phyloP scores from a whole-genome alignment of 2,888 invertebrate species.

The Coenonympha glycerion region DNA sequence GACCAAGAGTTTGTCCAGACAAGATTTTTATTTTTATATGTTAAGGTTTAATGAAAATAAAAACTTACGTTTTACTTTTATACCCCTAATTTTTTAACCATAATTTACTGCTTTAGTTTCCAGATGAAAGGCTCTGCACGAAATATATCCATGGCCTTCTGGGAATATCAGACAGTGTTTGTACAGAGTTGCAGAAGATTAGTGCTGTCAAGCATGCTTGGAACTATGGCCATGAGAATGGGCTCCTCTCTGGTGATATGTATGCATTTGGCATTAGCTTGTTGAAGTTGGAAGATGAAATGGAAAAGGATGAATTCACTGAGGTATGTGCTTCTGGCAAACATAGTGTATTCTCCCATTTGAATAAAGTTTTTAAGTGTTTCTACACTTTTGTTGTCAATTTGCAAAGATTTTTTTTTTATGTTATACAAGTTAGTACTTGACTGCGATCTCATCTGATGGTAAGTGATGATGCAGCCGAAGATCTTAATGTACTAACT shows the following conservation, averaged over 20 bases:
- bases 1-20: too few species aligned
- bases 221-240: slow-evolving; percentile 56
- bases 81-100: too few species aligned
- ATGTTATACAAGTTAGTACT: too few species aligned
- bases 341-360: background rate
- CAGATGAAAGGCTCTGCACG: slow-evolving; percentile 56
- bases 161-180: slow-evolving; percentile 42
- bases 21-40: too few species aligned
- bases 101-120: slow-evolving; percentile 46
- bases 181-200: slow-evolving; percentile 50
- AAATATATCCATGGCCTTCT: slow-evolving; percentile 60
- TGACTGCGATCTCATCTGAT: too few species aligned
- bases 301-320: slow-evolving; percentile 43
- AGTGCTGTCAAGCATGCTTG: slow-evolving; percentile 58
- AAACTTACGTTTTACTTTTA: too few species aligned
- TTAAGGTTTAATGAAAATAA: too few species aligned
- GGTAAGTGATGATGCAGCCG: too few species aligned
- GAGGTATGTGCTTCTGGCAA: slow-evolving; percentile 42
- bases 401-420: too few species aligned
- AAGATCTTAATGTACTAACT: too few species aligned
- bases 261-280: slow-evolving; percentile 61
- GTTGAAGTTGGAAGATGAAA: slow-evolving; percentile 49
- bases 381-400: too few species aligned
- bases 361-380: background rate
- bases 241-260: slow-evolving; percentile 56